phyloP scores from a whole-genome alignment of 2,888 invertebrate species.

The Drosophila gaucha region DNA sequence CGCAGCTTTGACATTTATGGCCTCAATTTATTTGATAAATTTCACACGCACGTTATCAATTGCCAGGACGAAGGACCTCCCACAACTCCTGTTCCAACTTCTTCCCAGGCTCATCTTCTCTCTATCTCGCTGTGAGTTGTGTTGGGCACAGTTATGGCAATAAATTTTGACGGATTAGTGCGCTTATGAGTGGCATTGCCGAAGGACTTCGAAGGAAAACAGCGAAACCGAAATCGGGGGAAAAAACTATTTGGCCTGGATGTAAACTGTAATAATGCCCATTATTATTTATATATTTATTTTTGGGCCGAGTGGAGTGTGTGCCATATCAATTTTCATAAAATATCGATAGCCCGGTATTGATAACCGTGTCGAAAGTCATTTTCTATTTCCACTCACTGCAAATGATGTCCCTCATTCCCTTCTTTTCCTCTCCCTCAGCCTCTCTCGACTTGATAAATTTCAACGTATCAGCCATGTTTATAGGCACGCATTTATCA shows the following conservation, averaged over 20 bases:
- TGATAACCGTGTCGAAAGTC: constrained; percentile 79
- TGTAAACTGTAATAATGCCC: constrained; percentile 76
- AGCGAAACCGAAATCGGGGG: constrained; percentile 1
- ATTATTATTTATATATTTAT: constrained; percentile 80
- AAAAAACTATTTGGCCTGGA: constrained; percentile 66
- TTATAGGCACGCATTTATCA: constrained; percentile 64
- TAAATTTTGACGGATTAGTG: constrained; percentile 80
- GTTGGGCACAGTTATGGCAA: constrained; percentile 56
- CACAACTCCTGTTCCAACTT: not conserved
- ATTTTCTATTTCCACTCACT: constrained; percentile 59
- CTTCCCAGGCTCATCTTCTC: constrained; percentile 1
- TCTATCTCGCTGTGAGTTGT: constrained; percentile 4
- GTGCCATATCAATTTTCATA: constrained; percentile 77
- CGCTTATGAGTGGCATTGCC: constrained; percentile 70
- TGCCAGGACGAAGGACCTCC: constrained; percentile 46
- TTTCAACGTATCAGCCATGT: constrained; percentile 49
- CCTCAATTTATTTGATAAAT: constrained; percentile 82
- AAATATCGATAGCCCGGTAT: constrained; percentile 78
- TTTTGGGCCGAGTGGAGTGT: constrained; percentile 17
- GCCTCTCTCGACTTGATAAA: constrained; percentile 59
- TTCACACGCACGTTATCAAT: constrained; percentile 81
- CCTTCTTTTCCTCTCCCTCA: not conserved
- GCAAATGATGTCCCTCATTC: constrained; percentile 21
- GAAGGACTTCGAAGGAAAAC: constrained; percentile 40
- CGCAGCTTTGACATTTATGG: constrained; percentile 80